Conservation (phyloP, 2,113 vertebrate genomes). For the Tachysurus vachellii region DNA sequence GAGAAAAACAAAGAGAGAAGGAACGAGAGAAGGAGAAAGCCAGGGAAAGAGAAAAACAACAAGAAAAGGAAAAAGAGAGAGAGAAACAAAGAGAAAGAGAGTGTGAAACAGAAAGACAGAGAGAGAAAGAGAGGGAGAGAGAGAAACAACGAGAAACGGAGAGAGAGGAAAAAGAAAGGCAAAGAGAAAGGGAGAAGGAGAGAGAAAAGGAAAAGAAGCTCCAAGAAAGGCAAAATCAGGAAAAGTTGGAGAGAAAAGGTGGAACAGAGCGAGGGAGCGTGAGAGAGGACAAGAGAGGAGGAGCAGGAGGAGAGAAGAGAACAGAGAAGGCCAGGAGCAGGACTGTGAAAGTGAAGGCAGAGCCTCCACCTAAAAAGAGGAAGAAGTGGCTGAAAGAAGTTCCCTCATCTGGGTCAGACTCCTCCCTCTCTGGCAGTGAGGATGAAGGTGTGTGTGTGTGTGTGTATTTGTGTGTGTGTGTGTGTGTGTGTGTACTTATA, state of each 20-base stretch:
- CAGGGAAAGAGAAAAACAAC: background rate
- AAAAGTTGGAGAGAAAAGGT: conserved; percentile 68
- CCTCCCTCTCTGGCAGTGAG: conserved; percentile 80
- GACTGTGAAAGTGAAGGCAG: conserved; percentile 81
- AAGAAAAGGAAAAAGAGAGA: conserved; percentile 2
- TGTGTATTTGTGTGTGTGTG: conserved; percentile 21
- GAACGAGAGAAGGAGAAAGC: background rate
- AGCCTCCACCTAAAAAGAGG: conserved; percentile 91
- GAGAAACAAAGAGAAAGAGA: conserved; percentile 1
- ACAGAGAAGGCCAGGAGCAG: conserved; percentile 72
- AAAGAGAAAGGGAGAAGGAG: conserved; percentile 44
- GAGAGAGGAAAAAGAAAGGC: conserved; percentile 54
- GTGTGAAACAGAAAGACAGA: conserved; percentile 4
- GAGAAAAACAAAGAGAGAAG: background rate
- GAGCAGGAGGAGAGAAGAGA: conserved; percentile 65
- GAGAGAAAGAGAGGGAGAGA: background rate
- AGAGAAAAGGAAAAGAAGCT: conserved; percentile 67
- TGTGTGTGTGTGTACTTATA: background rate
- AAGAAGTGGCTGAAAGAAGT: conserved; percentile 92
- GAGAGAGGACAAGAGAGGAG: conserved; percentile 69
- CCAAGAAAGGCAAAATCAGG: conserved; percentile 61
- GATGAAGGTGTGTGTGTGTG: conserved; percentile 78
- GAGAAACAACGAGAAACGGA: conserved; percentile 59
- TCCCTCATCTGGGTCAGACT: conserved; percentile 83
- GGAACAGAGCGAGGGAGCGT: conserved; percentile 63